phyloP scores from a whole-genome alignment of 2,797 vertebrate genomes.

The Anomalospiza imberbis region DNA sequence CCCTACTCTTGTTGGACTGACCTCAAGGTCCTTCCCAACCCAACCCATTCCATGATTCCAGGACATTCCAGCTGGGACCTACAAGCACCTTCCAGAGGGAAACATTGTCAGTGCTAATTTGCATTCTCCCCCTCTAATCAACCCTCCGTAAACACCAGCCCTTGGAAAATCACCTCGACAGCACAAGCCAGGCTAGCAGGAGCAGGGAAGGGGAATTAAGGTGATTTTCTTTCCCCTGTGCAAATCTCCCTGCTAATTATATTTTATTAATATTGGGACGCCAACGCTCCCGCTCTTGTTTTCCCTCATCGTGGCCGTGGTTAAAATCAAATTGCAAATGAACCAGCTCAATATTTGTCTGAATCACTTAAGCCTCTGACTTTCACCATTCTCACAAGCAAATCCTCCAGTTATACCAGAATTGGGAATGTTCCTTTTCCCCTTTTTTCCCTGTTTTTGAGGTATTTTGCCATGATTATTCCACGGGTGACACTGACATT shows the following conservation, averaged over 20 bases:
- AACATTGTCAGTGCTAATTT: not conserved
- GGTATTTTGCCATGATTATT: not conserved
- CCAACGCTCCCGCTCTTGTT: not conserved
- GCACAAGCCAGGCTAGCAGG: not conserved
- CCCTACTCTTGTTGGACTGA: not conserved
- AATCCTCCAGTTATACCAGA: not conserved
- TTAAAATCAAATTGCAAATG: conserved; percentile 47
- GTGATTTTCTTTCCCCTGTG: conserved; percentile 31
- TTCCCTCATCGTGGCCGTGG: not conserved
- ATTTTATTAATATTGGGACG: conserved; percentile 46
- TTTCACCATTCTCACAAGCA: not conserved
- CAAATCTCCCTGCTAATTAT: conserved; percentile 63
- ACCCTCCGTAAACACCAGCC: conserved; percentile 13
- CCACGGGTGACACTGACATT: not conserved
- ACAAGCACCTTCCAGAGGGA: not conserved
- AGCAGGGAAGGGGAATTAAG: conserved; percentile 13
- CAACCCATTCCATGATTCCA: not conserved
- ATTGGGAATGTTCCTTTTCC: not conserved
- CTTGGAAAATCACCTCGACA: not conserved
- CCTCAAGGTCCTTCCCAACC: not conserved
- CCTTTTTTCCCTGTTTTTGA: not conserved
- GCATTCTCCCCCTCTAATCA: conserved; percentile 14
- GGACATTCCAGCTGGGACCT: not conserved
- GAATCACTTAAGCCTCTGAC: conserved; percentile 26
- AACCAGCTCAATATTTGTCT: not conserved